Percentiles rank a stretch among this genome's conserved stretches.
Evolutionary conservation across 2,797 vertebrate genomes (phyloP).

Genomic region (Urosaurus nigricauda): DNA sequence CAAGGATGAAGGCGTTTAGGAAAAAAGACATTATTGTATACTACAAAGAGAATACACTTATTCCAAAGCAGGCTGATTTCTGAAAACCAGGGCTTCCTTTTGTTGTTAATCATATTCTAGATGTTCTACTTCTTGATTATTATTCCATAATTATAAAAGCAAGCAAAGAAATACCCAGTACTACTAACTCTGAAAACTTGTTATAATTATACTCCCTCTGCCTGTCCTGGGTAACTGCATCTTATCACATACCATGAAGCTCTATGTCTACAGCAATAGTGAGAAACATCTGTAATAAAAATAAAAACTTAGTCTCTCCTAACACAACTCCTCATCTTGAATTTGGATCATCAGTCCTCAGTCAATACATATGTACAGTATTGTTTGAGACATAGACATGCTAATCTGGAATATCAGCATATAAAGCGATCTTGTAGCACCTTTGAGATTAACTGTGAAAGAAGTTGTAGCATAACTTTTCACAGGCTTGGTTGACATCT

Average conservation of each 20-base stretch:
- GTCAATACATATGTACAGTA: neutral
- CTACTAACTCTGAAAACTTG: neutral
- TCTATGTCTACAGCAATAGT: neutral
- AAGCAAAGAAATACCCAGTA: neutral
- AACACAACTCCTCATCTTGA: neutral
- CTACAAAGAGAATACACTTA: neutral
- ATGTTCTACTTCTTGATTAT: neutral
- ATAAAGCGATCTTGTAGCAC: too few species aligned
- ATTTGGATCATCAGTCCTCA: neutral
- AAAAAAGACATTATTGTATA: neutral
- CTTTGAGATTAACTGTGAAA: too few species aligned
- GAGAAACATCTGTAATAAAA: conserved; percentile 13
- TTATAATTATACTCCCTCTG: neutral
- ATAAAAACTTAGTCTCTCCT: neutral
- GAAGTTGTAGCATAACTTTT: too few species aligned
- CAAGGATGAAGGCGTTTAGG: neutral
- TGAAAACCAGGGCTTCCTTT: neutral
- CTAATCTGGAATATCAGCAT: too few species aligned
- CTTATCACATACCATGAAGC: neutral
- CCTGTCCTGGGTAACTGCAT: neutral
- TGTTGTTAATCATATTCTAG: neutral
- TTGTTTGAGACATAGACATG: too few species aligned
- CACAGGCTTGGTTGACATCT: too few species aligned
- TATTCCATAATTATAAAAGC: neutral
- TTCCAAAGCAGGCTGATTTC: neutral